Evolutionary conservation across 2,113 vertebrate genomes (phyloP).

Genomic region (Prionailurus viverrinus): DNA sequence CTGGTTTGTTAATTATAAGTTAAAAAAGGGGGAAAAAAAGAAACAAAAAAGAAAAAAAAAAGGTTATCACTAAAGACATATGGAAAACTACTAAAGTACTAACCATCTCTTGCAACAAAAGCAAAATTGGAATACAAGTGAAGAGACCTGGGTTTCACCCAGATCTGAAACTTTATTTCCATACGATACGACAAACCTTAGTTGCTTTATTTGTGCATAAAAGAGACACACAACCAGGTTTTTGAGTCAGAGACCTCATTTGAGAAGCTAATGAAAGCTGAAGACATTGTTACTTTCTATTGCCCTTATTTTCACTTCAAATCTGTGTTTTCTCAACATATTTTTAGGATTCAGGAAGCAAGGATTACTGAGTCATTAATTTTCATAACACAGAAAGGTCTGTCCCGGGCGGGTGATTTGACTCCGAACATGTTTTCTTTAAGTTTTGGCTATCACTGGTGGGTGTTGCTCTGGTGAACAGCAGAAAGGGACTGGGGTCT

Average conservation of each 20-base stretch:
- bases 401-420: not conserved
- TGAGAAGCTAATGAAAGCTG: not conserved
- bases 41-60: not conserved
- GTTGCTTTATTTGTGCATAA: not conserved
- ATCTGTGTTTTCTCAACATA: not conserved
- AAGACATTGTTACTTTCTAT: not conserved
- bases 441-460: not conserved
- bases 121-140: not conserved
- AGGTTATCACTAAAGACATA: not conserved
- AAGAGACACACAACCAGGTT: not conserved
- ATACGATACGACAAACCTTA: not conserved
- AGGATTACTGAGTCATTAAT: not conserved
- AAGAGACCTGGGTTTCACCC: not conserved
- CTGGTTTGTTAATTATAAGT: not conserved
- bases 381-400: not conserved
- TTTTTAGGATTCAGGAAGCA: not conserved
- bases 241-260: not conserved
- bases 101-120: not conserved
- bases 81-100: not conserved
- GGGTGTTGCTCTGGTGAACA: accelerated
- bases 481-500: accelerated
- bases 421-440: not conserved
- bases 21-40: not conserved
- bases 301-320: not conserved
- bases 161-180: not conserved